These are phyloP conservation scores for Sepioteuthis lessoniana DNA, from an alignment of 2,888 invertebrate species.

Conservation along the genomic window DNA sequence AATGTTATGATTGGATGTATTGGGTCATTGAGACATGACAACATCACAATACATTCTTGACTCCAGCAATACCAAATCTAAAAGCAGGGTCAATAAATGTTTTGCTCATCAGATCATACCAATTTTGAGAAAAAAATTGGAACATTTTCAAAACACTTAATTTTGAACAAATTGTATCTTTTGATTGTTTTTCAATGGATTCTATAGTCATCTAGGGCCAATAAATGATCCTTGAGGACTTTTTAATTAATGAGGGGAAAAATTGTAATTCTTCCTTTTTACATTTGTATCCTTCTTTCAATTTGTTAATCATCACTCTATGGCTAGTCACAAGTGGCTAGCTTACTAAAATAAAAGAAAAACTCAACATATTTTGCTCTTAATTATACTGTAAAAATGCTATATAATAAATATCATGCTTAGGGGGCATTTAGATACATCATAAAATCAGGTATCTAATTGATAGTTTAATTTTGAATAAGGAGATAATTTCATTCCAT, in stretches of 20 bases:
- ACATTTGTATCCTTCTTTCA: background rate
- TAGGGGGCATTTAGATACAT: background rate
- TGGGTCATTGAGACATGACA: background rate
- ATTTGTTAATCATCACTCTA: background rate
- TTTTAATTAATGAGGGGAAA: background rate
- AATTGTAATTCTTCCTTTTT: background rate
- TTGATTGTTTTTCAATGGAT: too few species aligned
- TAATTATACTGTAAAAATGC: too few species aligned
- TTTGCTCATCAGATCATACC: background rate
- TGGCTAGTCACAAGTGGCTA: background rate
- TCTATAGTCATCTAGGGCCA: too few species aligned
- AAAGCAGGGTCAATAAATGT: background rate
- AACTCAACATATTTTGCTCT: background rate
- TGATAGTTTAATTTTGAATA: background rate
- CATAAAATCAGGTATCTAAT: background rate
- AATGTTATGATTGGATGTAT: background rate
- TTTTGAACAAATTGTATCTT: too few species aligned
- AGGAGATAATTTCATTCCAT: background rate
- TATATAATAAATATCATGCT: background rate
- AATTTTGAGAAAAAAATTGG: background rate
- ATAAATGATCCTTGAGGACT: too few species aligned
- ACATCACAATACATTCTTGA: background rate
- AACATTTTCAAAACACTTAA: background rate
- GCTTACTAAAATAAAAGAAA: background rate
- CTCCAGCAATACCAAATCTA: background rate